These are phyloP conservation scores for Apocheima hispidaria DNA, from an alignment of 2,888 invertebrate genomes.

Conservation along the genomic window DNA sequence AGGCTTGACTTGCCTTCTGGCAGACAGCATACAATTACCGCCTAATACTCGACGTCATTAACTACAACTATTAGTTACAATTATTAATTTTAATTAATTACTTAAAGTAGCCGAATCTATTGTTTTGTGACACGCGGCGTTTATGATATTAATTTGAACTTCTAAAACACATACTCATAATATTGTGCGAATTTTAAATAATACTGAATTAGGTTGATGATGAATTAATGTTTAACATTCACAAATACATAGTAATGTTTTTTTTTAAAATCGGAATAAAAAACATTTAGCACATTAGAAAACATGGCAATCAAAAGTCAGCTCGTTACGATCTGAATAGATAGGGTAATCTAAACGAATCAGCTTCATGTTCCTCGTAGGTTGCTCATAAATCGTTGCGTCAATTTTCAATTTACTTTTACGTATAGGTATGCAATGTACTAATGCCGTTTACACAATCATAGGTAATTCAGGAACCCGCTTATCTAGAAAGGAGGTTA, in stretches of 20 bases:
- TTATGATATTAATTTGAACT: too few relatives aligned
- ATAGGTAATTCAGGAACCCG: constrained; percentile 3
- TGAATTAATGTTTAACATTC: too few relatives aligned
- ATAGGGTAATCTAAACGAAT: too few relatives aligned
- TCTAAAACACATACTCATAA: background rate
- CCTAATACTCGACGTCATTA: background rate
- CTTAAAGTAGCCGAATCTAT: constrained; percentile 1
- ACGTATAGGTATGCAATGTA: background rate
- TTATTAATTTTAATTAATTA: constrained; percentile 13
- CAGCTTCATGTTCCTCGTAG: too few relatives aligned
- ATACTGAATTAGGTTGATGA: too few relatives aligned
- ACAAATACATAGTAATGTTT: too few relatives aligned
- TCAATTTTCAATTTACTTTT: background rate
- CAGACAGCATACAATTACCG: constrained; percentile 19
- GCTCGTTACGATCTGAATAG: too few relatives aligned
- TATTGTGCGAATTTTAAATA: too few relatives aligned
- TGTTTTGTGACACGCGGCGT: constrained; percentile 18
- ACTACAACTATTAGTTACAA: too few relatives aligned
- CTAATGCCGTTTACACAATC: constrained; percentile 9
- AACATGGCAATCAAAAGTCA: too few relatives aligned
- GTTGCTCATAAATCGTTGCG: background rate
- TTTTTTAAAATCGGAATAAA: too few relatives aligned
- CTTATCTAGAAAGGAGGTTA: constrained; percentile 9
- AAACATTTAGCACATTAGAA: too few relatives aligned
- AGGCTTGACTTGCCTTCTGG: constrained; percentile 25